phyloP scores from a whole-genome alignment of 2,113 vertebrate species.

The Solea solea region DNA sequence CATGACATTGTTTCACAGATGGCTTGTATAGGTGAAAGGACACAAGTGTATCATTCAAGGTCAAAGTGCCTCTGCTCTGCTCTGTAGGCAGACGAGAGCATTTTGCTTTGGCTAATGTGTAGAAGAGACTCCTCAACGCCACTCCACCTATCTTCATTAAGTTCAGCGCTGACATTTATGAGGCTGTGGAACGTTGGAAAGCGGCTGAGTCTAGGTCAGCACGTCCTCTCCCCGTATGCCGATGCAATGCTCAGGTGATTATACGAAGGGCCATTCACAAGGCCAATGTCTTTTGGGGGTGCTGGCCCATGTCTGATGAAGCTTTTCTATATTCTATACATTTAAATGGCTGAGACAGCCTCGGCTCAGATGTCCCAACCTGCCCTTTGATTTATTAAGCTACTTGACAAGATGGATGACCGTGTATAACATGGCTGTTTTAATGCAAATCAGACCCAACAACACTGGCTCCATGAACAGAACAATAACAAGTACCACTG shows the following conservation, averaged over 20 bases:
- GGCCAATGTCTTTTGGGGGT: constrained; percentile 77
- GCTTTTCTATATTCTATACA: constrained; percentile 83
- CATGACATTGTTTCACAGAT: constrained; percentile 25
- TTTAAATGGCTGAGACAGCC: constrained; percentile 79
- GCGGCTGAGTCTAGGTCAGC: constrained; percentile 74
- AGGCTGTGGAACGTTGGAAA: constrained; percentile 51
- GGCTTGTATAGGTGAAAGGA: constrained; percentile 17
- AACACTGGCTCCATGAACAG: constrained; percentile 13
- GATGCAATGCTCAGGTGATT: constrained; percentile 75
- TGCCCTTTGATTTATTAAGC: constrained; percentile 74
- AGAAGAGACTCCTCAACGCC: constrained; percentile 67
- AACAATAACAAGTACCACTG: constrained; percentile 22
- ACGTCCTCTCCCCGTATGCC: constrained; percentile 68
- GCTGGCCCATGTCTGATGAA: constrained; percentile 82
- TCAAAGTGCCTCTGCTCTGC: constrained; percentile 51
- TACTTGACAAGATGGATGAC: constrained; percentile 67
- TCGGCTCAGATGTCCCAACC: constrained; percentile 51
- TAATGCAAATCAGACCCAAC: constrained; percentile 66
- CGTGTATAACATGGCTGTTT: constrained; percentile 67
- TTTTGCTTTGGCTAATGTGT: constrained; percentile 76
- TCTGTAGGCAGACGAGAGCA: constrained; percentile 21
- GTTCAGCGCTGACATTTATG: constrained; percentile 78
- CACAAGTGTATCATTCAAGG: constrained; percentile 63
- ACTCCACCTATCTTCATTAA: constrained; percentile 81
- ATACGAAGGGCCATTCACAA: constrained; percentile 70